phyloP scores from a whole-genome alignment of 2,797 vertebrate genomes.

The Selene dorsalis region DNA sequence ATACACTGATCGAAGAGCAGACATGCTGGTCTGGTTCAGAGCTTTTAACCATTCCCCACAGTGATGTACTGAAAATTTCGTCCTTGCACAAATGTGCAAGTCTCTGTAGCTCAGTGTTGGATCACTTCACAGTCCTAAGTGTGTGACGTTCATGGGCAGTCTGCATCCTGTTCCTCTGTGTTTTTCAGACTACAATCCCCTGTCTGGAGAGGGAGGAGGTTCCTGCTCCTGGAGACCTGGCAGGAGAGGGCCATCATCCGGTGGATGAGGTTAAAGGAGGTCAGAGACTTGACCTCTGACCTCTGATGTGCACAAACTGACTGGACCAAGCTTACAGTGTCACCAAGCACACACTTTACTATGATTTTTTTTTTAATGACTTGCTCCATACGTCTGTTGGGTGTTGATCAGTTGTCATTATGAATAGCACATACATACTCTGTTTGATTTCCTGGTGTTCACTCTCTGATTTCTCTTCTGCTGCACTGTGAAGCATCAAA shows the following conservation, averaged over 20 bases:
- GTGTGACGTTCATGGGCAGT: too few relatives aligned
- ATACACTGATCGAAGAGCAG: too few relatives aligned
- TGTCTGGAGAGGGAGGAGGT: constrained; percentile 90
- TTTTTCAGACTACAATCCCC: constrained; percentile 89
- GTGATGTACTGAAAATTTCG: too few relatives aligned
- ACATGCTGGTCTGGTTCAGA: too few relatives aligned
- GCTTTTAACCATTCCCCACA: too few relatives aligned
- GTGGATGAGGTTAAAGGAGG: constrained; percentile 93
- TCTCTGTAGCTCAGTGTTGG: too few relatives aligned
- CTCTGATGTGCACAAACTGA: constrained; percentile 43
- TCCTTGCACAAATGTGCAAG: too few relatives aligned
- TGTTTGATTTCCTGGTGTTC: constrained; percentile 3
- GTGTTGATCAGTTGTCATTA: constrained; percentile 10
- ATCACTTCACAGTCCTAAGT: too few relatives aligned
- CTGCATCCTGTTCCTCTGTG: constrained; percentile 10
- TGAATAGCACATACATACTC: background rate
- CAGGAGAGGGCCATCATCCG: constrained; percentile 89
- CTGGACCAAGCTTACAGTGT: constrained; percentile 72
- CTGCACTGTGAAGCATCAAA: constrained; percentile 3
- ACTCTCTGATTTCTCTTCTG: background rate
- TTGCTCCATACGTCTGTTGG: background rate
- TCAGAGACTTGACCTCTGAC: constrained; percentile 70
- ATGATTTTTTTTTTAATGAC: background rate
- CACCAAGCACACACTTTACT: constrained; percentile 3
- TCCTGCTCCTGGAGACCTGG: constrained; percentile 90